Evolutionary conservation across 2,113 vertebrate species (phyloP).

Genomic region (Pachycephala philippinensis): DNA sequence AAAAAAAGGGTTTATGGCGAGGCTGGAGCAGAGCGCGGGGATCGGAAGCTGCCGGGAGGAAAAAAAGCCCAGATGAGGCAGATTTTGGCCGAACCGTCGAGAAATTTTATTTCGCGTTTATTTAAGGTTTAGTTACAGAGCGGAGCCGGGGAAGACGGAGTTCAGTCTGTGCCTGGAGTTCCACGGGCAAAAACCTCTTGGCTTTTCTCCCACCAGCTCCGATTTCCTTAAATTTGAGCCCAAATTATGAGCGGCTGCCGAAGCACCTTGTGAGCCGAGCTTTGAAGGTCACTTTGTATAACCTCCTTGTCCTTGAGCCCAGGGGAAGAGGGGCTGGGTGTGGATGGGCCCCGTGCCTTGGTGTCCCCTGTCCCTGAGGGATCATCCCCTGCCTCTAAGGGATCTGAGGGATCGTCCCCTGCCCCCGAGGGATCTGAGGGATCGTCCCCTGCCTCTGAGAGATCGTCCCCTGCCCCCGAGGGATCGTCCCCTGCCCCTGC

Average conservation of each 20-base stretch:
- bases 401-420: neutral
- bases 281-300: neutral
- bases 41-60: neutral
- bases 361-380: neutral
- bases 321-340: neutral
- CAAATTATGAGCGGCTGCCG: fast-evolving
- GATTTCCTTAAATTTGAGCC: neutral
- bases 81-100: fast-evolving
- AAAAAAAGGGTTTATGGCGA: neutral
- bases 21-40: neutral
- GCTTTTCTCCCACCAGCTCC: neutral
- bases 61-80: neutral
- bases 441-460: neutral
- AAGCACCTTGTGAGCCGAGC: fast-evolving
- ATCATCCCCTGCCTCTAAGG: neutral
- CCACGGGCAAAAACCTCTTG: neutral
- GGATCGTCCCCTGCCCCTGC: neutral
- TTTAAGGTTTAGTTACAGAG: neutral
- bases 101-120: neutral
- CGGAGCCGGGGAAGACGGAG: fast-evolving
- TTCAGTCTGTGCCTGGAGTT: fast-evolving
- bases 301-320: neutral
- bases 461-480: neutral
- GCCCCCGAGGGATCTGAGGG: fast-evolving
- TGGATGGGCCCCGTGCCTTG: fast-evolving